These are phyloP conservation scores for Drosophila histrio DNA, from an alignment of 2,888 invertebrate genomes.

Conservation along the genomic window DNA sequence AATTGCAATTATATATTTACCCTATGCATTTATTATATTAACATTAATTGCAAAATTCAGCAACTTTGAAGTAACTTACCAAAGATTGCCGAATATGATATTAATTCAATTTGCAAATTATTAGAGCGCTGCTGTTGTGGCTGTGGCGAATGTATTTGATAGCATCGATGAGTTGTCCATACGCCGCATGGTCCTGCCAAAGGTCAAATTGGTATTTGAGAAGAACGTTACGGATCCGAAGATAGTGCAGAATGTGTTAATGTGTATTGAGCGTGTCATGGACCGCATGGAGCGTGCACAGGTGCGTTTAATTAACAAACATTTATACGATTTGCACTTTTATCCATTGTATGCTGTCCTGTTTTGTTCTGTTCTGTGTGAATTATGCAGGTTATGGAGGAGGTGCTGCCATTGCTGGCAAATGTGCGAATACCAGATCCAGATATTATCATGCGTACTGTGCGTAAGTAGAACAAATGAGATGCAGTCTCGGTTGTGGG, in stretches of 20 bases:
- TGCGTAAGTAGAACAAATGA: conserved; percentile 90
- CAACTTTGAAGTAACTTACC: too few relatives aligned
- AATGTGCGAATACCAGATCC: conserved; percentile 94
- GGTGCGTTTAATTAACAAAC: conserved; percentile 65
- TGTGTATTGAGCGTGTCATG: conserved; percentile 92
- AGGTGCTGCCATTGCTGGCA: conserved; percentile 94
- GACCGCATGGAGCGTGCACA: conserved; percentile 93
- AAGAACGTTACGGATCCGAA: conserved; percentile 92
- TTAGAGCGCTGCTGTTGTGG: conserved; percentile 94
- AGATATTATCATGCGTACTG: conserved; percentile 94
- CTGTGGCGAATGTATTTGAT: conserved; percentile 93
- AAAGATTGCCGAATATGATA: not conserved
- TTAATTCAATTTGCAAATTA: not conserved
- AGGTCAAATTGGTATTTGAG: conserved; percentile 92
- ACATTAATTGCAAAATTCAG: too few relatives aligned
- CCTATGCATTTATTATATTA: too few relatives aligned
- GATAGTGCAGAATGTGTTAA: conserved; percentile 91
- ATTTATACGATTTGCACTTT: not conserved
- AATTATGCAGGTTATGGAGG: conserved; percentile 89
- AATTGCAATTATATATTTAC: too few relatives aligned
- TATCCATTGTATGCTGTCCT: not conserved
- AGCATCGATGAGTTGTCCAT: conserved; percentile 93
- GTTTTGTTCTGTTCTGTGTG: too few relatives aligned
- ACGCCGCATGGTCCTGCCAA: conserved; percentile 91
- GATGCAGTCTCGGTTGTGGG: conserved; percentile 1